Conservation (phyloP, 1,140 invertebrate genomes). For the Nasonia longicornis region DNA sequence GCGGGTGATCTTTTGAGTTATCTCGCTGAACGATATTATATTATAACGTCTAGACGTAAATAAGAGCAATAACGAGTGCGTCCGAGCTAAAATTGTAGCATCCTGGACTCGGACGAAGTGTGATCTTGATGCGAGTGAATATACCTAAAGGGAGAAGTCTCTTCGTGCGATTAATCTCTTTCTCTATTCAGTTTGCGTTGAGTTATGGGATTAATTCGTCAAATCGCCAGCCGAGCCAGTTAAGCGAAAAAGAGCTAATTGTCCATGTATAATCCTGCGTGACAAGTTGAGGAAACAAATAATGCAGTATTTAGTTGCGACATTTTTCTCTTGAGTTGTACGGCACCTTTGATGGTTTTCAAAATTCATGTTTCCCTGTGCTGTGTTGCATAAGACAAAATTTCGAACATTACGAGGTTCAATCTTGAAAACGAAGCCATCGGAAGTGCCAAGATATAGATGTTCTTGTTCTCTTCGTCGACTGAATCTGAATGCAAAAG, state of each 20-base stretch:
- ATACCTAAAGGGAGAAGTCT: neutral
- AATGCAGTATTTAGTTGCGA: conserved; percentile 11
- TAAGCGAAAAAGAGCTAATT: neutral
- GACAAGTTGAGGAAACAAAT: neutral
- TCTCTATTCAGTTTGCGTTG: neutral
- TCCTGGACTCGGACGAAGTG: neutral
- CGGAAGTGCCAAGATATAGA: conserved; percentile 19
- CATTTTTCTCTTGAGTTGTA: neutral
- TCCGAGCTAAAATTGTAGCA: neutral
- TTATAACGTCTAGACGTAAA: neutral
- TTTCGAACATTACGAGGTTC: neutral
- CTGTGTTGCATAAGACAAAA: no score
- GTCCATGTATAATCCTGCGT: neutral
- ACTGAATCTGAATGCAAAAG: conserved; percentile 34
- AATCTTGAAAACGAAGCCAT: neutral
- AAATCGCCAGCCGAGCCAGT: conserved; percentile 39
- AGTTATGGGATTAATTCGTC: conserved; percentile 9
- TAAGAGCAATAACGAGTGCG: conserved; percentile 35
- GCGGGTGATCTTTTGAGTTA: conserved; percentile 14
- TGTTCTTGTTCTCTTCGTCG: conserved; percentile 33
- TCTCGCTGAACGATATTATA: conserved; percentile 14
- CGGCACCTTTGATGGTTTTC: neutral
- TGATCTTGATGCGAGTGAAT: conserved; percentile 10
- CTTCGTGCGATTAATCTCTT: neutral
- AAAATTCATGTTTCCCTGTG: neutral